phyloP scores from a whole-genome alignment of 1,140 invertebrate genomes.

The Oncopodura yosiiana region DNA sequence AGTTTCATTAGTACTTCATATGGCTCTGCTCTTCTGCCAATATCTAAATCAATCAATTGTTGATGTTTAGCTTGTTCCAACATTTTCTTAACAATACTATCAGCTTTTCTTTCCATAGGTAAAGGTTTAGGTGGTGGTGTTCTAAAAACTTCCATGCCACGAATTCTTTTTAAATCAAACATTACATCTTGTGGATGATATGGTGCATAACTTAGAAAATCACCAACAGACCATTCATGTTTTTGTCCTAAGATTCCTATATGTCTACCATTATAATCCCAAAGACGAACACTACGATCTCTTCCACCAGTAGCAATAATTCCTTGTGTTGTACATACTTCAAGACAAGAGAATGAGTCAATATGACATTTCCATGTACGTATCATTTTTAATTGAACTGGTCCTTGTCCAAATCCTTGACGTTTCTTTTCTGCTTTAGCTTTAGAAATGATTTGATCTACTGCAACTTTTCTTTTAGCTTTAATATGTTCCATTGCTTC shows the following conservation, averaged over 20 bases:
- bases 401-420: conserved; percentile 19
- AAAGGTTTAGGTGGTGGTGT: background rate
- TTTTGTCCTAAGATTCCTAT: conserved; percentile 8
- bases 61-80: conserved; percentile 3
- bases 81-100: background rate
- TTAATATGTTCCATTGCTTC: too few species aligned
- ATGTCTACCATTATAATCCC: conserved; percentile 16
- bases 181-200: conserved; percentile 8
- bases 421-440: background rate
- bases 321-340: conserved; percentile 16
- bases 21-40: background rate
- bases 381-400: conserved; percentile 14
- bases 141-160: conserved; percentile 15
- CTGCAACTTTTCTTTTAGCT: too few species aligned
- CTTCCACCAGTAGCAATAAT: conserved; percentile 16
- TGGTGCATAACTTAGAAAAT: background rate
- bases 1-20: conserved; percentile 3
- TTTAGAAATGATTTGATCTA: background rate
- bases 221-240: conserved; percentile 8
- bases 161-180: conserved; percentile 16
- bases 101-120: conserved; percentile 8
- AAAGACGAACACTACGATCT: conserved; percentile 13
- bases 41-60: conserved; percentile 1
- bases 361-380: conserved; percentile 19
- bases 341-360: conserved; percentile 5